Evolutionary conservation across 2,797 vertebrate genomes (phyloP).

Genomic region (Protonibea diacanthus): DNA sequence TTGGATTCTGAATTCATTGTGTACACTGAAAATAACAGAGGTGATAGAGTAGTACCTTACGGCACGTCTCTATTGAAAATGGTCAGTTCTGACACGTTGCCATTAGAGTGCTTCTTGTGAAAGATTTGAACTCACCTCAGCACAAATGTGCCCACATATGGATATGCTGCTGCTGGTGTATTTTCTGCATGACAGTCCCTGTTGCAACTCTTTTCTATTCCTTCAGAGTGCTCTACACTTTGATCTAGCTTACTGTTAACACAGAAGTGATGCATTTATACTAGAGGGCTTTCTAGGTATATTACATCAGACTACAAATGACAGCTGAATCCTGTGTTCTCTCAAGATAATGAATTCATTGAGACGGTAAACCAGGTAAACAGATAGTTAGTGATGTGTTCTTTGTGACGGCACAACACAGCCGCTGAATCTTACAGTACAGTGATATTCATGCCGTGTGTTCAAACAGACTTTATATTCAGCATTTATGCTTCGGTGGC

Average conservation of each 20-base stretch:
- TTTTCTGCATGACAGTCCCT: slow-evolving; percentile 40
- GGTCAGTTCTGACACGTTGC: too few species aligned
- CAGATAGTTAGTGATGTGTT: neutral
- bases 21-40: too few species aligned
- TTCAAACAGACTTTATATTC: neutral
- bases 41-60: too few species aligned
- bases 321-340: slow-evolving; percentile 10
- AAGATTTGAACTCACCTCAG: slow-evolving; percentile 17
- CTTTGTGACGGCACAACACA: neutral
- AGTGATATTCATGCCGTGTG: neutral
- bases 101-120: slow-evolving; percentile 21
- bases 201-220: slow-evolving; percentile 40
- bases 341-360: slow-evolving; percentile 14
- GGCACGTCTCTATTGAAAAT: too few species aligned
- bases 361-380: slow-evolving; percentile 7
- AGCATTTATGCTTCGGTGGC: slow-evolving; percentile 1
- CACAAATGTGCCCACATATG: slow-evolving; percentile 44
- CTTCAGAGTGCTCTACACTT: slow-evolving; percentile 58
- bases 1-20: too few species aligned
- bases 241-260: slow-evolving; percentile 42
- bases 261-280: slow-evolving; percentile 36
- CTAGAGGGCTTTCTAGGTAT: neutral
- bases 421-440: neutral
- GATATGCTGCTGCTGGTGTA: slow-evolving; percentile 30
- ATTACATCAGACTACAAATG: slow-evolving; percentile 12